Conservation (phyloP, 2,888 invertebrate species). For the Biston betularia region DNA sequence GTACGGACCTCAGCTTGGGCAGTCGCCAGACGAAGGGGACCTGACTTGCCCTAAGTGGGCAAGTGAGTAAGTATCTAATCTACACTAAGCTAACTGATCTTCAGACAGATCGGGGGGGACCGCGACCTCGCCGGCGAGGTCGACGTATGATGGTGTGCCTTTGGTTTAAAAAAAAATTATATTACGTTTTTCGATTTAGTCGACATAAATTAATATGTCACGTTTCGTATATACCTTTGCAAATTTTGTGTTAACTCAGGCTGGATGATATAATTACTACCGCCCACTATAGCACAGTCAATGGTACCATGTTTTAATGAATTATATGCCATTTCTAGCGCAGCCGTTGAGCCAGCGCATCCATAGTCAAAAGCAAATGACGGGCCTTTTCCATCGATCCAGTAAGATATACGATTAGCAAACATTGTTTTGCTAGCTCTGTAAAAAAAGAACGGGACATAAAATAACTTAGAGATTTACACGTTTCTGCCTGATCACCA, state of each 20-base stretch:
- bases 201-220: too few relatives aligned
- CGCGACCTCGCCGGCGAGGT: too few relatives aligned
- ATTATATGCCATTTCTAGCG: conserved; percentile 58
- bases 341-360: conserved; percentile 56
- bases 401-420: conserved; percentile 67
- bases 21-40: too few relatives aligned
- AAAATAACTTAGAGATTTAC: not conserved
- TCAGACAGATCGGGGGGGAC: too few relatives aligned
- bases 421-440: conserved; percentile 63
- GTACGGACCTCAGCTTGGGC: too few relatives aligned
- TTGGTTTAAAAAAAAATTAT: too few relatives aligned
- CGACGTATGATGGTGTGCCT: too few relatives aligned
- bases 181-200: too few relatives aligned
- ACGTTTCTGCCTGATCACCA: too few relatives aligned
- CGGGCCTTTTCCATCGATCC: conserved; percentile 61
- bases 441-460: conserved; percentile 7
- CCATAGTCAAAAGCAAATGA: conserved; percentile 56
- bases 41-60: too few relatives aligned
- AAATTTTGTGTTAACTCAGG: conserved; percentile 63
- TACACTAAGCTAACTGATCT: too few relatives aligned
- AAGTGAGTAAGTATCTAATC: too few relatives aligned
- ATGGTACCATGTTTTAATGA: conserved; percentile 58
- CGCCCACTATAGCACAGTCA: conserved; percentile 85
- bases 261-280: conserved; percentile 83
- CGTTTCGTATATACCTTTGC: conserved; percentile 56